Evolutionary conservation across 2,113 vertebrate genomes (phyloP), one percentile per base, ranked within the genome.

Genomic region (Athene cunicularia): DNA sequence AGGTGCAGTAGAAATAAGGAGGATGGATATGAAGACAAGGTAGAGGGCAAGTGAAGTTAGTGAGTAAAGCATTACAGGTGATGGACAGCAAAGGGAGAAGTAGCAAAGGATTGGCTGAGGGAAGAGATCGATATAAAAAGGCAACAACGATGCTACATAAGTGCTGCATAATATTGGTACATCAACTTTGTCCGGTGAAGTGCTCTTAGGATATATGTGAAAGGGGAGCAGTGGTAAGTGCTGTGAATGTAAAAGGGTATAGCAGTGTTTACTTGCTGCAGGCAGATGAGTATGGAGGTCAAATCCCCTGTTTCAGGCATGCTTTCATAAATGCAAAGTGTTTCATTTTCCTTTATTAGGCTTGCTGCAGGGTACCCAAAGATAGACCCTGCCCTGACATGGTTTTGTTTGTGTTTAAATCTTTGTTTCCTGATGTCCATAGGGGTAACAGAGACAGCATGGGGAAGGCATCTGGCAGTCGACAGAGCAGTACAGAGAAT

Each of bases 401-500:
- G 26, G 18, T 59, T 92, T 72, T 87, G n/a, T 62, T 96, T 58
- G 71, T 80, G 43, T 84, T 13, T 86, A 56, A 84, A 20, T 92
- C 73, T 95, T 62, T 82, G 41, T 92, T 90, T 94, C 45, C 11
- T 66, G 93, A 62, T 93, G 68, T 73, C 91, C 95, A 4, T 98
- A 99, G 99, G 98, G 98, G 98, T 81, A 99, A 99, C 96, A 98
- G 99, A 80, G 99, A 99, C 76, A 98, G 98, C 93, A 98, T 99
- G 5, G 99, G 99, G 93, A 99, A 98, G 96, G 97, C 98, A 33
- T 99, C 99, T 19, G 98, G 99, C 94, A 99, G 99, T 97, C 98
- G 99, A 27, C 99, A 99, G 96, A 99, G 99, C 98, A 99, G 99
- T 95, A 99, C 98, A 0, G 99, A 99, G 92, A 98, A 98, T 0